phyloP scores from a whole-genome alignment of 2,113 vertebrate genomes.

The Syrrhaptes paradoxus region DNA sequence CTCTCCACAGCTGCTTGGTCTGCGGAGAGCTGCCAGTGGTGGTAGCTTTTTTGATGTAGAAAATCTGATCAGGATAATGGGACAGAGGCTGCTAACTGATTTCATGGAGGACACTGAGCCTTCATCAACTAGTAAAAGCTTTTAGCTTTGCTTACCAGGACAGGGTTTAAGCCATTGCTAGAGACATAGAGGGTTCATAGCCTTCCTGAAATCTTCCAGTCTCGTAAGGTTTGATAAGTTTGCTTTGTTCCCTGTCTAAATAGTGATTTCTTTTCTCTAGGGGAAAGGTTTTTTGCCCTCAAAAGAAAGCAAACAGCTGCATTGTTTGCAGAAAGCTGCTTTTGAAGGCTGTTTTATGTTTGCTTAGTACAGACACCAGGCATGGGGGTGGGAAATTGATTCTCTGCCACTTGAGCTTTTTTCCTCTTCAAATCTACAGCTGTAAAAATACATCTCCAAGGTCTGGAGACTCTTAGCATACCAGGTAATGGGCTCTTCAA shows the following conservation, averaged over 20 bases:
- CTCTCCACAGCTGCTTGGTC: not conserved
- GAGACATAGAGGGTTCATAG: not conserved
- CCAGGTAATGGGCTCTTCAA: not conserved
- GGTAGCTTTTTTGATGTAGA: not conserved
- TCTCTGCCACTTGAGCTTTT: conserved; percentile 22
- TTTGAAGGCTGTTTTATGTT: conserved; percentile 67
- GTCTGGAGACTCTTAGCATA: not conserved
- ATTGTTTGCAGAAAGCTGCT: conserved; percentile 69
- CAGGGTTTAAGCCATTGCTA: not conserved
- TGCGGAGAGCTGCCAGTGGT: not conserved
- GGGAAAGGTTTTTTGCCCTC: conserved; percentile 30
- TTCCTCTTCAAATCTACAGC: not conserved
- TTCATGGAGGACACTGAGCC: not conserved
- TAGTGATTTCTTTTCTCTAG: conserved; percentile 38
- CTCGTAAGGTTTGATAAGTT: not conserved
- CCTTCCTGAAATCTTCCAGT: not conserved
- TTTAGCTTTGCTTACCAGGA: not conserved
- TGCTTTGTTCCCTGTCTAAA: conserved; percentile 14
- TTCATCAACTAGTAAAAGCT: not conserved
- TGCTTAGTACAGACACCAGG: conserved; percentile 43
- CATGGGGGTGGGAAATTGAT: conserved; percentile 18
- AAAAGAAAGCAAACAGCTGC: conserved; percentile 64
- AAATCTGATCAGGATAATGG: not conserved
- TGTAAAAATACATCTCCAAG: conserved; percentile 14
- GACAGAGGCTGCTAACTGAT: not conserved